Conservation (phyloP, 2,888 invertebrate species). For the Alloplasta piceator region DNA sequence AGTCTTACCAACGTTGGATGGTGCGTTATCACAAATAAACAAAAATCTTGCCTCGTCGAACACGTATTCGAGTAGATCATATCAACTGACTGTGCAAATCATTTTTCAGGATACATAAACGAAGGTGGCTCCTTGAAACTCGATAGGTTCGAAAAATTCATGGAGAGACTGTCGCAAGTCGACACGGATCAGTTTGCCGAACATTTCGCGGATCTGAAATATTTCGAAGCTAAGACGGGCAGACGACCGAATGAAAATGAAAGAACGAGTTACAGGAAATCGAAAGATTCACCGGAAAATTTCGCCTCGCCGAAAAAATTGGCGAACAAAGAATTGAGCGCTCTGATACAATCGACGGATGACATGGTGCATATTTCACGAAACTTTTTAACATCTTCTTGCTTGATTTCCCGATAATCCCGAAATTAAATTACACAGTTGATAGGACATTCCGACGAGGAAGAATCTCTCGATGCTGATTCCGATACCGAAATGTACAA, state of each 20-base stretch:
- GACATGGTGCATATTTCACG: constrained; percentile 84
- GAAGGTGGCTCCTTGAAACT: constrained; percentile 94
- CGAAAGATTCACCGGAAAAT: constrained; percentile 74
- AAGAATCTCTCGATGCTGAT: constrained; percentile 73
- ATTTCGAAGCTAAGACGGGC: constrained; percentile 92
- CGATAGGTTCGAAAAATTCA: constrained; percentile 92
- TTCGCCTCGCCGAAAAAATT: constrained; percentile 68
- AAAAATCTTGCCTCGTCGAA: constrained; percentile 10
- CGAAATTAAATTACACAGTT: constrained; percentile 3
- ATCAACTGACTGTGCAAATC: background rate
- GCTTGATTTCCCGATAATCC: background rate
- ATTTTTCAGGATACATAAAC: constrained; percentile 93
- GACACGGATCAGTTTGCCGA: constrained; percentile 91
- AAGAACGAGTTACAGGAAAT: constrained; percentile 83
- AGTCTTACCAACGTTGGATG: constrained; percentile 93
- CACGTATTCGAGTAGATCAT: constrained; percentile 25
- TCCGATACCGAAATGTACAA: constrained; percentile 84
- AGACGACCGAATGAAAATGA: constrained; percentile 84
- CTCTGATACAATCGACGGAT: constrained; percentile 87
- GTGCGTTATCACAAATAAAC: constrained; percentile 84
- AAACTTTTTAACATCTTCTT: background rate
- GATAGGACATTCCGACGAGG: constrained; percentile 67
- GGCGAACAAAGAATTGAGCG: constrained; percentile 84
- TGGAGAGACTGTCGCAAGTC: constrained; percentile 89
- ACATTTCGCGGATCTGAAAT: constrained; percentile 92